Evolutionary conservation across 92 coral and sea anemone species (phyloP), one percentile per base, ranked within the genome.

Genomic region (Heteractis magnifica): DNA sequence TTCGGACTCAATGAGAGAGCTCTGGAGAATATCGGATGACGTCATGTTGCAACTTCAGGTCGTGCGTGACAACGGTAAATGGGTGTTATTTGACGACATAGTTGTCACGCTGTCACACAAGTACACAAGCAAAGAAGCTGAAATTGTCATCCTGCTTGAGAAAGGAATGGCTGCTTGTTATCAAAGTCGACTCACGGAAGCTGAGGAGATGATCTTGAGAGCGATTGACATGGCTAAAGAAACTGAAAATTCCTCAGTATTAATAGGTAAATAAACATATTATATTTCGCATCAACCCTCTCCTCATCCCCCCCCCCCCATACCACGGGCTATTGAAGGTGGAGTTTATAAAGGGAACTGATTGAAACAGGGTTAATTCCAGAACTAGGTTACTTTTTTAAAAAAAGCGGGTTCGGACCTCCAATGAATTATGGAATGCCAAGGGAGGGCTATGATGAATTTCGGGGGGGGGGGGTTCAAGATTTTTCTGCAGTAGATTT

Each of bases 1-100:
- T 5, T 84, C 88, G 14, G 88, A 70, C 49, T 41, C 56, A 12
- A 60, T 64, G 68, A 44, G 14, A 19, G 51, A 68, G 26, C 44
- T 84, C 56, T 58, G 65, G 19, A 14, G 26, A 56, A 75, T 80
- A 19, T 88, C 91, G 1, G 86, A 84, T 79, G 60, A 62, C 34
- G 81, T 92, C 51, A 92, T 92, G 95, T 87, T 55, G 51, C 59
- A 82, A n/a, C 75, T 92, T 11, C 95, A 92, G 59, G 72, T 79
- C 6, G 84, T 76, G 44, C 92, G 95, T 49, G 95, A 92, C 79
- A 92, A 92, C 44, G 95, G 91, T 8, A 64, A 50, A 60, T 92
- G 95, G 95, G 85, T 23, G 13, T 72, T 77, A 26, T 92, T 92
- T 72, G 76, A 87, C 49, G 70, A 49, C 8, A 19, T 6, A 12